phyloP scores from a whole-genome alignment of 2,113 vertebrate genomes.

The Atractosteus spatula region DNA sequence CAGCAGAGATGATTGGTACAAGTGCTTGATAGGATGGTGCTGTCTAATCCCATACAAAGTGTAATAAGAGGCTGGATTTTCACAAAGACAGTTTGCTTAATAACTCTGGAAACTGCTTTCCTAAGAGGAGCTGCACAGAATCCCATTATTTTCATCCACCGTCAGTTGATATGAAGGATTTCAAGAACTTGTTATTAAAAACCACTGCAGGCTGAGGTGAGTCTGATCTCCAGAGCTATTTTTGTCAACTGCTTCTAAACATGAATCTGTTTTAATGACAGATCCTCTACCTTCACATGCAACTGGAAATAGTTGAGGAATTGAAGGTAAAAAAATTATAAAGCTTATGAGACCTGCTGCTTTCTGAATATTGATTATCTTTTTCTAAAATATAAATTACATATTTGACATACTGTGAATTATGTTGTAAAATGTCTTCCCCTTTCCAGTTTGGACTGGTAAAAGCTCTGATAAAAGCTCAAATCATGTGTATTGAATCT shows the following conservation, averaged over 20 bases:
- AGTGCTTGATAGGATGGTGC: too few relatives aligned
- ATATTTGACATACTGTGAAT: too few relatives aligned
- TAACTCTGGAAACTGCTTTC: slow-evolving; percentile 1
- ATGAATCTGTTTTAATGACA: neutral
- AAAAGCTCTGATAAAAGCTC: too few relatives aligned
- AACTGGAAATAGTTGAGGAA: neutral
- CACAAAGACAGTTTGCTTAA: neutral
- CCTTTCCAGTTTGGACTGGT: too few relatives aligned
- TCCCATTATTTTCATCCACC: neutral
- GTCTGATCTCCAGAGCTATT: neutral
- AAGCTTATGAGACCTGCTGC: neutral
- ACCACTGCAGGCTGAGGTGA: neutral
- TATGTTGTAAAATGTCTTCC: too few relatives aligned
- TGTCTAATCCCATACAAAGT: too few relatives aligned
- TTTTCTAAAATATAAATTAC: too few relatives aligned
- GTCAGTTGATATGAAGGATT: neutral
- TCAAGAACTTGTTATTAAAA: neutral
- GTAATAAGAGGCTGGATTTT: too few relatives aligned
- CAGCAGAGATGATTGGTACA: too few relatives aligned
- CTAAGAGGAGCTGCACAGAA: neutral
- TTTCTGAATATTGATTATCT: neutral
- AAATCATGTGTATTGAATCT: too few relatives aligned
- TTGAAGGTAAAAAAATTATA: neutral
- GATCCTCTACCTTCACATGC: neutral
- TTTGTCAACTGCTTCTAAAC: neutral